Conservation (phyloP, 2,888 invertebrate genomes). For the Watsonalla binaria region DNA sequence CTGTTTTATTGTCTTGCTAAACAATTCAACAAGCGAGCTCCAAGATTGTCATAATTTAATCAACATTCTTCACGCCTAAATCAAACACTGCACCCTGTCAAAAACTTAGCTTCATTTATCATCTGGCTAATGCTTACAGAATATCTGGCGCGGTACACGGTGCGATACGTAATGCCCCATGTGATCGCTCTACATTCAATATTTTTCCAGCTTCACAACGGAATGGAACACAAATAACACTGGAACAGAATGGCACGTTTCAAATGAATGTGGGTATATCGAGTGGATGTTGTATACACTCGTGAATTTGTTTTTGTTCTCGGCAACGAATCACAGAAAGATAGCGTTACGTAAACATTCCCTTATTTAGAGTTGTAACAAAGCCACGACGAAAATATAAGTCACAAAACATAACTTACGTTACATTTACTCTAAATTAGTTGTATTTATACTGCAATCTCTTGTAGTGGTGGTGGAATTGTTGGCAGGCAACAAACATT, state of each 20-base stretch:
- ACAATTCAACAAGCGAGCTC: slow-evolving; percentile 23
- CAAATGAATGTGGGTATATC: slow-evolving; percentile 20
- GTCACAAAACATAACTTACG: neutral
- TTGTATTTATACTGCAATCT: neutral
- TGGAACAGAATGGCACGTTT: slow-evolving; percentile 22
- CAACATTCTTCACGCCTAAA: slow-evolving; percentile 18
- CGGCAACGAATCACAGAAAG: slow-evolving; percentile 9
- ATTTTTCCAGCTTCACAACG: slow-evolving; percentile 21
- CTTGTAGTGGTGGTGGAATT: slow-evolving; percentile 6
- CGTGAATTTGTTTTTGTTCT: slow-evolving; percentile 18
- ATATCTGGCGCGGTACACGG: neutral
- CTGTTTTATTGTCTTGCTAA: slow-evolving; percentile 39
- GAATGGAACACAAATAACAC: slow-evolving; percentile 31
- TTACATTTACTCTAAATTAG: slow-evolving; percentile 3
- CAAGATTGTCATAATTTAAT: slow-evolving; percentile 35
- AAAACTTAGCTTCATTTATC: slow-evolving; percentile 31
- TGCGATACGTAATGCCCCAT: slow-evolving; percentile 1
- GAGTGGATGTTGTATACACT: slow-evolving; percentile 8
- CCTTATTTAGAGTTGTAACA: slow-evolving; percentile 5
- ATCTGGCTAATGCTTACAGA: slow-evolving; percentile 18
- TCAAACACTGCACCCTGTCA: slow-evolving; percentile 15
- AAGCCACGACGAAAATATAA: neutral
- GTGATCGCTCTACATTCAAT: slow-evolving; percentile 20
- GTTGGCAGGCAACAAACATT: slow-evolving; percentile 5
- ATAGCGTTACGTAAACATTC: slow-evolving; percentile 15